Percentiles rank a stretch among this genome's conserved stretches.
phyloP scores from a whole-genome alignment of 2,888 invertebrate species.

The Agonopterix heracliana region DNA sequence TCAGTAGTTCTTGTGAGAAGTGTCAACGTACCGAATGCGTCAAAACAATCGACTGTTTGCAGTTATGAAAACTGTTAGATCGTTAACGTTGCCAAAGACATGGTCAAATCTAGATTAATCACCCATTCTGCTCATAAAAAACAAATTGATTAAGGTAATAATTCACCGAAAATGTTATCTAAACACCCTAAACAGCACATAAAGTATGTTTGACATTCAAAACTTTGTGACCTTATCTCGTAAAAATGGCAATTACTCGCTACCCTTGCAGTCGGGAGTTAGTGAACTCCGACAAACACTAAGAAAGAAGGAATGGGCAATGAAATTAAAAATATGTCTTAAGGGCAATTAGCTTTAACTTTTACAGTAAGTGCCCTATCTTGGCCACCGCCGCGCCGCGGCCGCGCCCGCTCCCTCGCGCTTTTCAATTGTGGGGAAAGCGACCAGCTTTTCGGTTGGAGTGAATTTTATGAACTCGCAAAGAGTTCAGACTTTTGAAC shows the following conservation, averaged over 20 bases:
- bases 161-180: not conserved
- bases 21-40: too few relatives aligned
- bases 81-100: too few relatives aligned
- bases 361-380: constrained; percentile 76
- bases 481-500: constrained; percentile 57
- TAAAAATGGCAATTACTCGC: constrained; percentile 70
- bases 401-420: constrained; percentile 47
- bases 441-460: constrained; percentile 55
- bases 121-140: too few relatives aligned
- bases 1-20: too few relatives aligned
- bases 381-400: constrained; percentile 25
- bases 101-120: too few relatives aligned
- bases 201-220: constrained; percentile 71
- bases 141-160: too few relatives aligned
- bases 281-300: constrained; percentile 65
- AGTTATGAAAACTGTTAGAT: too few relatives aligned
- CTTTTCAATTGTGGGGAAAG: constrained; percentile 73
- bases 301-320: constrained; percentile 72
- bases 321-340: constrained; percentile 79
- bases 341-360: constrained; percentile 78
- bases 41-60: too few relatives aligned
- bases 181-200: constrained; percentile 38
- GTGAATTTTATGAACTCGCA: constrained; percentile 71
- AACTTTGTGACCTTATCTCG: constrained; percentile 68
- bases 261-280: constrained; percentile 61